phyloP scores from a whole-genome alignment of 2,888 invertebrate species.

The Hypena proboscidalis region DNA sequence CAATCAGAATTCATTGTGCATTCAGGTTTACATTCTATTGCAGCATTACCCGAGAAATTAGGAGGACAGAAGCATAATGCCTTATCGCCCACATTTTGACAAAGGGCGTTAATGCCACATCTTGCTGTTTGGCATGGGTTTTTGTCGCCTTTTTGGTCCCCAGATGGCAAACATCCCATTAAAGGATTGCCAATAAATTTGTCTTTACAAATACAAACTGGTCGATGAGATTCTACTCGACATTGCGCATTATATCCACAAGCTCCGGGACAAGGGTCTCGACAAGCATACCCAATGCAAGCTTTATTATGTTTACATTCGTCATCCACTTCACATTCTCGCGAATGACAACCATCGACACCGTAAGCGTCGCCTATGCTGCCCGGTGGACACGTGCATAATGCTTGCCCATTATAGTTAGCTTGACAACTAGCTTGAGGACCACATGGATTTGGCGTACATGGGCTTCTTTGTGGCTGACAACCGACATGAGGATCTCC shows the following conservation, averaged over 20 bases:
- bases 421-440: conserved; percentile 90
- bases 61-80: conserved; percentile 92
- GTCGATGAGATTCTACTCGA: conserved; percentile 91
- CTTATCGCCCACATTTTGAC: conserved; percentile 88
- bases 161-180: conserved; percentile 88
- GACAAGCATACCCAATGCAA: conserved; percentile 92
- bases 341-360: conserved; percentile 89
- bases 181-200: conserved; percentile 92
- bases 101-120: conserved; percentile 92
- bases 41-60: conserved; percentile 92
- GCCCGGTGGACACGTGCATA: conserved; percentile 91
- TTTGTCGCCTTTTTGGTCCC: conserved; percentile 76
- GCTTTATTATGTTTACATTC: conserved; percentile 90
- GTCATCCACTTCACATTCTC: conserved; percentile 92
- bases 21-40: conserved; percentile 90
- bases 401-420: conserved; percentile 88
- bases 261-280: conserved; percentile 92
- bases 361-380: conserved; percentile 92
- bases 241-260: conserved; percentile 92
- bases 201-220: conserved; percentile 90
- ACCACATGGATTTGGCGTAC: conserved; percentile 93
- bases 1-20: conserved; percentile 94
- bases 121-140: conserved; percentile 90
- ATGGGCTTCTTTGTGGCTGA: conserved; percentile 88
- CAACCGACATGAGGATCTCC: conserved; percentile 94